Evolutionary conservation across 2,888 invertebrate species (phyloP).

Genomic region (Tribolium freemani): DNA sequence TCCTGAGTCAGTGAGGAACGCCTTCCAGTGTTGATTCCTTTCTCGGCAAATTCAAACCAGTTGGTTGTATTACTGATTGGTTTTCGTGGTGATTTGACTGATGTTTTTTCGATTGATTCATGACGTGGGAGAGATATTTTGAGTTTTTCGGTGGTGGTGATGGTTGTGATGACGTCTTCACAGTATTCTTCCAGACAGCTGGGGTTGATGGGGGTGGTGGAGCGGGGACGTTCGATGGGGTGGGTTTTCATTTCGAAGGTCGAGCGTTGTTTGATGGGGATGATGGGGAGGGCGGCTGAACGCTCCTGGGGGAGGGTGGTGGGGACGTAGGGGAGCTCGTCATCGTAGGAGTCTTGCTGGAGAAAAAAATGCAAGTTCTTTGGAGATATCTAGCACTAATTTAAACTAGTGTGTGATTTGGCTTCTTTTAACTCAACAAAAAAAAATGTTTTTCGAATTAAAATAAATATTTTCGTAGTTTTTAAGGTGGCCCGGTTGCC

Average conservation of each 20-base stretch:
- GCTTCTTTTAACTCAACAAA: too few relatives aligned
- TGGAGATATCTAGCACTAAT: too few relatives aligned
- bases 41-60: slow-evolving; percentile 77
- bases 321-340: slow-evolving; percentile 88
- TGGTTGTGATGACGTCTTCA: slow-evolving; percentile 62
- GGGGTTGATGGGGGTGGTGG: slow-evolving; percentile 81
- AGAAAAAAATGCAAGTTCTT: too few relatives aligned
- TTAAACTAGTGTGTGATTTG: too few relatives aligned
- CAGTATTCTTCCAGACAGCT: slow-evolving; percentile 81
- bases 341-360: slow-evolving; percentile 86
- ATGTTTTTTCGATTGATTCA: slow-evolving; percentile 61
- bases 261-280: slow-evolving; percentile 82
- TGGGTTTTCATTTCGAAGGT: slow-evolving; percentile 76
- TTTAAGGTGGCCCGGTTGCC: too few relatives aligned
- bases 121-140: slow-evolving; percentile 76
- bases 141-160: slow-evolving; percentile 73
- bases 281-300: slow-evolving; percentile 83
- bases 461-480: too few relatives aligned
- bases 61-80: slow-evolving; percentile 58
- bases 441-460: too few relatives aligned
- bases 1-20: slow-evolving; percentile 57
- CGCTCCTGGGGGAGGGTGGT: slow-evolving; percentile 91
- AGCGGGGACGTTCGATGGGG: slow-evolving; percentile 81
- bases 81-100: slow-evolving; percentile 71
- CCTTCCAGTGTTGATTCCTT: slow-evolving; percentile 69